Evolutionary conservation across 2,113 vertebrate species (phyloP), one percentile per base, ranked within the genome.

Genomic region (Macaca fascicularis): DNA sequence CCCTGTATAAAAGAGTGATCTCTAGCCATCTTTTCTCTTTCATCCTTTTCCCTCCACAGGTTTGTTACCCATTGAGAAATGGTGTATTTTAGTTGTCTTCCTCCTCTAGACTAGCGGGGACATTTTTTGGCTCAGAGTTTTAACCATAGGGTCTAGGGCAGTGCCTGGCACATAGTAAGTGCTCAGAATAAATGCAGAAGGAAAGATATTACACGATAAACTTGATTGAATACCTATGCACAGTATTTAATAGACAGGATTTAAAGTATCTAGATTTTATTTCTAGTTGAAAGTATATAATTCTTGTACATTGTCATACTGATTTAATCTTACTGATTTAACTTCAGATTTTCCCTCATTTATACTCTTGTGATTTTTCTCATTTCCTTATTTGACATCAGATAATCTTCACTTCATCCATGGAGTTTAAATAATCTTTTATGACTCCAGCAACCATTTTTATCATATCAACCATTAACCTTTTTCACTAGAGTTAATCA

Each of bases 321-420:
- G 59, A 79, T 87, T 93, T 90, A 90, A 52, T 94, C 40, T 72
- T 96, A 79, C 19, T 92, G 23, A 67, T 75, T 78, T 93, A 74
- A 90, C 61, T 59, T 96, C 27, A 52, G 0, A 19, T 78, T 92
- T 90, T 30, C 8, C 72, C 23, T 93, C 5, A 32, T 69, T 80
- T 45, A 50, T 72, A 67, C 5, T 57, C 27, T 69, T 75, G 23
- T 25, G 43, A 43, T 76, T 93, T 85, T 80, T 40, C 43, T 89
- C 35, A 4, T 80, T 32, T 79, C 32, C 32, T 92, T 92, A 78
- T 50, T 64, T 93, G 67, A 88, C n/a, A 5, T 84, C 86, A 69
- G 35, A 40, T 83, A 38, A 61, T 88, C 72, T 55, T 95, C 5
- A 30, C 38, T 67, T 93, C 40, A 78, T 64, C 61, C 16, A 1